Evolutionary conservation across 2,797 vertebrate genomes (phyloP).

Genomic region (Neoniphon sammara): DNA sequence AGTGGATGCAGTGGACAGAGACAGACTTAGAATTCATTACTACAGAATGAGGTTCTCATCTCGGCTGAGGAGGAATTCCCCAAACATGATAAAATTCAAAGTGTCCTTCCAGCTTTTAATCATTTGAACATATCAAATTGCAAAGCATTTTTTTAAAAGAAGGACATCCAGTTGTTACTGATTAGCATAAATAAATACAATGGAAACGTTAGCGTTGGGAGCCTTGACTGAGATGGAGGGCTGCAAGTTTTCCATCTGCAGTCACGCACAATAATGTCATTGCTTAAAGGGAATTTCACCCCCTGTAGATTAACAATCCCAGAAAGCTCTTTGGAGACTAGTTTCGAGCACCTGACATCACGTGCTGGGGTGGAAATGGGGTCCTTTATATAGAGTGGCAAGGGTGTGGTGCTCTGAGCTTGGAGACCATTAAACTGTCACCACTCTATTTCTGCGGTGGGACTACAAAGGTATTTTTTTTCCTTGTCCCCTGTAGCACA

Average conservation of each 20-base stretch:
- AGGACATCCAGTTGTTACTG: conserved; percentile 64
- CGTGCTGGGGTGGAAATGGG: conserved; percentile 55
- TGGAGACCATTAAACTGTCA: conserved; percentile 81
- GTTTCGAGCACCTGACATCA: conserved; percentile 78
- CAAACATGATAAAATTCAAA: conserved; percentile 53
- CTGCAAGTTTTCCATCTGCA: conserved; percentile 64
- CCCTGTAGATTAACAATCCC: conserved; percentile 63
- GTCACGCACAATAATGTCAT: conserved; percentile 74
- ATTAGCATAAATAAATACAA: conserved; percentile 77
- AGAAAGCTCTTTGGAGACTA: conserved; percentile 59
- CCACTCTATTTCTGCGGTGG: conserved; percentile 75
- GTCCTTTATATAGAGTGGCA: conserved; percentile 74
- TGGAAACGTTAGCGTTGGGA: conserved; percentile 65
- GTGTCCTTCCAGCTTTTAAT: conserved; percentile 64
- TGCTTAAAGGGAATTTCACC: conserved; percentile 61
- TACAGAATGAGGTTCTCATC: conserved; percentile 59
- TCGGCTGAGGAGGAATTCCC: conserved; percentile 53
- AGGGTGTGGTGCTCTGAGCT: conserved; percentile 75
- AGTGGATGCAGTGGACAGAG: conserved; percentile 53
- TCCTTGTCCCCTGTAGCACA: conserved; percentile 53
- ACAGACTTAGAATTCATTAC: conserved; percentile 51
- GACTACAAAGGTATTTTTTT: conserved; percentile 60
- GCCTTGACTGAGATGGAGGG: conserved; percentile 56
- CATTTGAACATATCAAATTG: conserved; percentile 60
- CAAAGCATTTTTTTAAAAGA: conserved; percentile 24